Evolutionary conservation across 37 sponge, comb jelly and placozoan species (phyloP).

Genomic region (Axinella damicornis): DNA sequence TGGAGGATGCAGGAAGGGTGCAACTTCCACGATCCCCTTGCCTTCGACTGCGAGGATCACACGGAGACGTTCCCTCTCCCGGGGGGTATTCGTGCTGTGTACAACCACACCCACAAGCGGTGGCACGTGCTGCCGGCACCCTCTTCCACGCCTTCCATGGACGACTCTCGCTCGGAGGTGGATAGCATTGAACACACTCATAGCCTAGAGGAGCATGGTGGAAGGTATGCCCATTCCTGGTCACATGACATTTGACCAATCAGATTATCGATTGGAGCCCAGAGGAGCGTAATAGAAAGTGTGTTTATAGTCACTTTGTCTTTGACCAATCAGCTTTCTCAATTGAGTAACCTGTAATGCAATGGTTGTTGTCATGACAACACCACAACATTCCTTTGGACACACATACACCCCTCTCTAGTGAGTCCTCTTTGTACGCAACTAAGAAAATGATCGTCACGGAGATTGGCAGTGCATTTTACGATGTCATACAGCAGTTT

Average conservation of each 20-base stretch:
- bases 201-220: neutral
- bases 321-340: too few relatives aligned
- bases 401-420: too few relatives aligned
- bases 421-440: neutral
- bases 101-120: slow-evolving; percentile 69
- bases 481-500: slow-evolving; percentile 47
- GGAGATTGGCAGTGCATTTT: slow-evolving; percentile 56
- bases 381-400: too few relatives aligned
- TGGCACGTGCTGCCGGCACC: slow-evolving; percentile 79
- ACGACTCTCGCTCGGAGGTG: neutral
- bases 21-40: slow-evolving; percentile 46
- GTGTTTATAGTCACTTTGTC: too few relatives aligned
- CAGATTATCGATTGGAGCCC: too few relatives aligned
- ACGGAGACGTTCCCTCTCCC: slow-evolving; percentile 57
- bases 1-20: slow-evolving; percentile 65
- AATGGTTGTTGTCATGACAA: too few relatives aligned
- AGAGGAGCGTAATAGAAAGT: too few relatives aligned
- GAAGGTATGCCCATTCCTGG: too few relatives aligned
- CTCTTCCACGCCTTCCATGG: slow-evolving; percentile 10
- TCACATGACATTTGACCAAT: too few relatives aligned
- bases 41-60: slow-evolving; percentile 53
- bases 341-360: too few relatives aligned
- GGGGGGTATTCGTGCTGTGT: slow-evolving; percentile 73
- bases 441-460: slow-evolving; percentile 49
- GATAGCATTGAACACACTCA: slow-evolving; percentile 28